Conservation (phyloP, 2,888 invertebrate genomes). For the Dioctria linearis region DNA sequence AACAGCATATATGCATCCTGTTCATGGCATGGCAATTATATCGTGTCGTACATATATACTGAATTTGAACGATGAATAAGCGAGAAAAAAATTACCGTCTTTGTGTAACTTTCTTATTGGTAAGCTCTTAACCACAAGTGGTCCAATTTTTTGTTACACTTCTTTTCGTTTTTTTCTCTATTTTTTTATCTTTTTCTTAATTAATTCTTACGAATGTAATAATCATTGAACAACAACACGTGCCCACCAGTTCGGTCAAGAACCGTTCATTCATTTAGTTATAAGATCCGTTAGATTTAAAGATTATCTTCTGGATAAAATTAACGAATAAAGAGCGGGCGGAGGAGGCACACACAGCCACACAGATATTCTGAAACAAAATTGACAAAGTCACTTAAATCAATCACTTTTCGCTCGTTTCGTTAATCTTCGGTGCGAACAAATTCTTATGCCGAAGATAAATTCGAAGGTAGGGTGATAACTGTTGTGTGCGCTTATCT, state of each 20-base stretch:
- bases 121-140: neutral
- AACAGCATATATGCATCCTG: no score
- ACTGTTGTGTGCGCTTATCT: no score
- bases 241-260: neutral
- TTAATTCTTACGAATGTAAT: slow-evolving; percentile 10
- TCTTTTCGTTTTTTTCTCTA: neutral
- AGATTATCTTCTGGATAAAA: slow-evolving; percentile 6
- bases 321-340: neutral
- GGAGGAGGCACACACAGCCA: neutral
- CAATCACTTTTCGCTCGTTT: slow-evolving; percentile 15
- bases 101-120: neutral
- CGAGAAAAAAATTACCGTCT: neutral
- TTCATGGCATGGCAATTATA: no score
- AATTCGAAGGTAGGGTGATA: no score
- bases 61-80: neutral
- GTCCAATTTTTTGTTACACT: slow-evolving; percentile 6
- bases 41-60: no score
- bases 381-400: slow-evolving; percentile 44
- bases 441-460: no score
- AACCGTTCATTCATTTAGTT: neutral
- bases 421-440: slow-evolving; percentile 6
- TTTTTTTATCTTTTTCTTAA: neutral
- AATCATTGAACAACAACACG: neutral
- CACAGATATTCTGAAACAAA: neutral
- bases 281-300: slow-evolving; percentile 4